Conservation (phyloP, 2,888 invertebrate species). For the Sphaerophoria rueppellii region DNA sequence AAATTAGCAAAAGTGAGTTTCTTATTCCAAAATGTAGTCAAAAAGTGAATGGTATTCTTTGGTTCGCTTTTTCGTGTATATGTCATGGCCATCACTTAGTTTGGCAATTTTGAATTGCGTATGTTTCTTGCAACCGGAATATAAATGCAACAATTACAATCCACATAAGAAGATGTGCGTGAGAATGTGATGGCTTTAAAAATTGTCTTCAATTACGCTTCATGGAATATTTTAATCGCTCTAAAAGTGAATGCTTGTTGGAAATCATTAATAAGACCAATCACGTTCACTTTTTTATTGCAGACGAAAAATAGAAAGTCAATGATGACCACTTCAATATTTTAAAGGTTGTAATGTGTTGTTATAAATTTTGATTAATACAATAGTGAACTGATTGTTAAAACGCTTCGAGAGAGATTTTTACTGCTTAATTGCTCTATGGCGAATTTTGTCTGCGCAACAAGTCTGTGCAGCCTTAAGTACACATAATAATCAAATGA, state of each 20-base stretch:
- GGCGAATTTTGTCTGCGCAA: too few species aligned
- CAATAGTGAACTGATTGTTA: too few species aligned
- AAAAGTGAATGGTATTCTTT: constrained; percentile 5
- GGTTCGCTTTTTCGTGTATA: background rate
- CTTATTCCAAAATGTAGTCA: background rate
- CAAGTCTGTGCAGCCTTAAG: too few species aligned
- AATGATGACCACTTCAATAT: background rate
- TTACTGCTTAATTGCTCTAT: too few species aligned
- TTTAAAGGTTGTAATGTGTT: background rate
- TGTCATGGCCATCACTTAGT: constrained; percentile 29
- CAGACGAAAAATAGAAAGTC: constrained; percentile 30
- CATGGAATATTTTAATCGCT: background rate
- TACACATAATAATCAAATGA: too few species aligned
- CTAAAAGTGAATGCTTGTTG: constrained; percentile 8
- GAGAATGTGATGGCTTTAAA: background rate
- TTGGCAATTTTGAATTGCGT: constrained; percentile 9
- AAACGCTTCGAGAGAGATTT: too few species aligned
- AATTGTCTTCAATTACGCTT: background rate
- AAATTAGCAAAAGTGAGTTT: background rate
- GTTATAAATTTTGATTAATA: too few species aligned
- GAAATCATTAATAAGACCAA: background rate
- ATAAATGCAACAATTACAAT: constrained; percentile 21
- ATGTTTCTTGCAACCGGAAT: constrained; percentile 10
- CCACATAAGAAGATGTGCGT: background rate
- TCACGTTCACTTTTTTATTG: constrained; percentile 8